Conservation (phyloP, 2,797 vertebrate genomes). For the Lacerta bilineata region DNA sequence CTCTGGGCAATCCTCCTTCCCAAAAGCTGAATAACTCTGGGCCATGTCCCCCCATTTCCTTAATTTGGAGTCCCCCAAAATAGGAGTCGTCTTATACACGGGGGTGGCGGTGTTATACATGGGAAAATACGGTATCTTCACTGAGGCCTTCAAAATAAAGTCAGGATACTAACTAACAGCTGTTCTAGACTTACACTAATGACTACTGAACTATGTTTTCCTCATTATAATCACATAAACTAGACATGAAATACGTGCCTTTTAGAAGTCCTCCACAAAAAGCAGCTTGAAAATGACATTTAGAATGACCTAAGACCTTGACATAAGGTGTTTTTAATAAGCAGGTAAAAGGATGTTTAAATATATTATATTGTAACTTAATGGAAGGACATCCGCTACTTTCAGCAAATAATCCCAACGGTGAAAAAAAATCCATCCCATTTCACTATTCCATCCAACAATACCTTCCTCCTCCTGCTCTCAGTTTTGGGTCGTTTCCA, state of each 20-base stretch:
- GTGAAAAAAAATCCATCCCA: constrained; percentile 75
- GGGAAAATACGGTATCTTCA: neutral
- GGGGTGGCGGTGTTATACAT: too few relatives aligned
- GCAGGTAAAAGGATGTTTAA: constrained; percentile 82
- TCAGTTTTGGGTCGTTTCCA: constrained; percentile 78
- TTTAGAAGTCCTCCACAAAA: constrained; percentile 35
- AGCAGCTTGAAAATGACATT: constrained; percentile 69
- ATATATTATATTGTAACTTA: constrained; percentile 73
- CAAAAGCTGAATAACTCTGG: too few relatives aligned
- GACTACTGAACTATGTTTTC: neutral
- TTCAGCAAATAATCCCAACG: constrained; percentile 80
- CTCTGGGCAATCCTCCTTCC: too few relatives aligned
- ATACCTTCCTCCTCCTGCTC: constrained; percentile 75
- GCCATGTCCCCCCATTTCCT: too few relatives aligned
- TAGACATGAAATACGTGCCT: constrained; percentile 16
- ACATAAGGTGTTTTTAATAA: constrained; percentile 69
- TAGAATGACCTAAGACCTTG: constrained; percentile 68
- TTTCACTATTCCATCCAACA: constrained; percentile 76
- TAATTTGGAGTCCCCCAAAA: too few relatives aligned
- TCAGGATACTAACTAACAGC: neutral
- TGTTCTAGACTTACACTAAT: neutral
- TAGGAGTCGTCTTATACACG: too few relatives aligned
- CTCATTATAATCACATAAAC: constrained; percentile 14
- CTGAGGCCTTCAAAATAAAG: neutral
- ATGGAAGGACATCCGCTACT: constrained; percentile 82